These are phyloP conservation scores for Hypanus sabinus DNA, from an alignment of 2,113 vertebrate genomes.

Conservation along the genomic window DNA sequence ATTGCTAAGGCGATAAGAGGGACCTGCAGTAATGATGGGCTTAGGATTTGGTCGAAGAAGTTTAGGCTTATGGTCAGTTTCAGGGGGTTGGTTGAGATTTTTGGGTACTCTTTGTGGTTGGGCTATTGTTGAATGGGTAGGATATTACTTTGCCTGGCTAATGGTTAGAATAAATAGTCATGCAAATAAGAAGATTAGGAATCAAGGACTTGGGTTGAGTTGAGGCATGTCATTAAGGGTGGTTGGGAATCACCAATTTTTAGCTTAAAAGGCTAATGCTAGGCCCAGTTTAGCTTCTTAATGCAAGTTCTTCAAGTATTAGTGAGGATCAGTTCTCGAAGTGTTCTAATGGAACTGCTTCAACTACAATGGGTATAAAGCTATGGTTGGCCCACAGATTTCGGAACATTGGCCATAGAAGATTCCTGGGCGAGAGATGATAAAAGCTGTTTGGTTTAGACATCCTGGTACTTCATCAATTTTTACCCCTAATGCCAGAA, in stretches of 20 bases:
- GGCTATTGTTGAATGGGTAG: not conserved
- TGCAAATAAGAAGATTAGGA: slow-evolving; percentile 37
- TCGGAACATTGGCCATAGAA: slow-evolving; percentile 47
- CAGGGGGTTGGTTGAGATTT: not conserved
- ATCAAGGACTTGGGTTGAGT: slow-evolving; percentile 43
- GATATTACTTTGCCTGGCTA: not conserved
- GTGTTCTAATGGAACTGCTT: slow-evolving; percentile 42
- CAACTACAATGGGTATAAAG: slow-evolving; percentile 46
- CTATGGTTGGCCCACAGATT: slow-evolving; percentile 48
- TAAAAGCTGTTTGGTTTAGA: slow-evolving; percentile 45
- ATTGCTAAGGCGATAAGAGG: too few species aligned
- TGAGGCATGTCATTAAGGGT: slow-evolving; percentile 47
- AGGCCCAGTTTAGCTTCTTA: slow-evolving; percentile 44
- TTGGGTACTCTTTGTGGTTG: not conserved
- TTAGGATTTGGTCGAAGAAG: too few species aligned
- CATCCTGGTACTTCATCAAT: slow-evolving; percentile 45
- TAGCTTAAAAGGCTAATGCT: slow-evolving; percentile 52
- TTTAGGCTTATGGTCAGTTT: too few species aligned
- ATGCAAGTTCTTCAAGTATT: slow-evolving; percentile 43
- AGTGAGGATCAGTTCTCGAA: slow-evolving; percentile 42
- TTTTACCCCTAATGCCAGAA: slow-evolving; percentile 42
- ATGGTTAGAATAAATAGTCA: slow-evolving; percentile 39
- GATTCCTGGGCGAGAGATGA: slow-evolving; percentile 38
- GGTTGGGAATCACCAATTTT: slow-evolving; percentile 44
- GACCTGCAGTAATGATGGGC: too few species aligned